Evolutionary conservation across 1,140 invertebrate genomes (phyloP), one percentile per base, ranked within the genome.

Genomic region (Conopomorpha cramerella): DNA sequence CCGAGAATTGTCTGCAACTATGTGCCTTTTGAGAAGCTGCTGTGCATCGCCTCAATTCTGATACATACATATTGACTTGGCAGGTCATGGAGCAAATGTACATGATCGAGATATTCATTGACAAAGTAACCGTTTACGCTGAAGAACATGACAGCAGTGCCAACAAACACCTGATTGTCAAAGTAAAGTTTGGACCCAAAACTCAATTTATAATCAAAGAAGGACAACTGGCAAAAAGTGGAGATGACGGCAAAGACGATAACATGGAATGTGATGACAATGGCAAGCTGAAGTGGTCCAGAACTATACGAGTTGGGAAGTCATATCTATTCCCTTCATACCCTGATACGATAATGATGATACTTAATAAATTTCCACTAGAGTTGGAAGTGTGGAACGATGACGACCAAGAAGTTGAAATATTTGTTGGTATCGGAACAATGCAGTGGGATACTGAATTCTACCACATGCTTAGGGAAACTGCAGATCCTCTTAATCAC

Each of bases 41-140:
- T n/a, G n/a, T n/a, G n/a, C n/a, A n/a, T n/a, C n/a, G n/a, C n/a
- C n/a, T n/a, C n/a, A n/a, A 35, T 59, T 64, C 55, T 68, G 46
- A 68, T 52, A 42, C 28, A 49, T 54, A 64, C 45, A 36, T 54
- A 40, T 72, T 71, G 55, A 55, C 45, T 71, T 55, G 39, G 43
- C 70, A 76, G 70, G 55, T 76, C 58, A 76, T 76, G 70, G 67
- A 76, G 60, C 71, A 76, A 72, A 62, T 76, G 52, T 76, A 72
- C 58, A 50, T 76, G 55, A 33, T 76, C 43, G 71, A 76, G 43
- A 71, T 76, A 58, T 70, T 76, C 51, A 60, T 76, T 42, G 62
- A 76, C 55, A 65, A 61, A 52, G 55, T 76, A 8, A 65, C 66
- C 16, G 51, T 76, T 43, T 72, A 60, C 39, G 49, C 43, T 31